Base-by-base conservation (phyloP, 2,888 invertebrate species). In the Spodoptera picta region DNA sequence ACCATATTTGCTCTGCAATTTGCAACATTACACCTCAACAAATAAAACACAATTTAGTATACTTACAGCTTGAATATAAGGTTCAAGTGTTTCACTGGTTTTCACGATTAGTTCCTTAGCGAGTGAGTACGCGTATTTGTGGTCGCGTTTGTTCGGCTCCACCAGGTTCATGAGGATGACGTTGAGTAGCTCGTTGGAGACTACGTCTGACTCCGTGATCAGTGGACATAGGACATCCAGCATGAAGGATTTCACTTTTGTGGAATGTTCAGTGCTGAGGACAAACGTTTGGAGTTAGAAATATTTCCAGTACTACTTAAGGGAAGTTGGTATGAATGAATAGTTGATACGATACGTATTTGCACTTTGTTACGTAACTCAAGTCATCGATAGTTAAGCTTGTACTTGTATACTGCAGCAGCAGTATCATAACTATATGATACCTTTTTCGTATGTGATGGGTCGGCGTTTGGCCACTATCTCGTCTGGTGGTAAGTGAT, bases 171-270 rank as follows among this genome's bases (percentile, higher is more conserved):
- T 96, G 59, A 99, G 95, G 83, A 99, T 98, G 72, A 98, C 98
- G 92, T 99, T 98, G 64, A 99, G 95, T 10, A 99, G 95, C 90
- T 99, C 98, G 87, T 98, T 98, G 77, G 99, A 98, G 53, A 99
- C 98, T 80, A 98, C 97, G 89, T 99, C 99, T 7, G 98, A 98
- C 92, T 99, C 99, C 24, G 98, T 98, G 81, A 99, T 98, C 47
- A 99, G 95, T 0, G 99, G 99, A 83, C 98, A 97, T 73, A 99
- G 95, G 57, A 99, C 98, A 90, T 99, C 99, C 83, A 99, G 94
- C 97, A 99, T 99, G 90, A 99, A 99, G 70, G 98, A 98, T 87
- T 98, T 99, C 52, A 99, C 99, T 94, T 99, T 98, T 12, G 97
- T 96, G 10, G 99, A 99, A 92, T 99, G 99, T 87, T 99, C 98